Base-by-base conservation (phyloP, 2,113 vertebrate species). In the Riparia riparia region DNA sequence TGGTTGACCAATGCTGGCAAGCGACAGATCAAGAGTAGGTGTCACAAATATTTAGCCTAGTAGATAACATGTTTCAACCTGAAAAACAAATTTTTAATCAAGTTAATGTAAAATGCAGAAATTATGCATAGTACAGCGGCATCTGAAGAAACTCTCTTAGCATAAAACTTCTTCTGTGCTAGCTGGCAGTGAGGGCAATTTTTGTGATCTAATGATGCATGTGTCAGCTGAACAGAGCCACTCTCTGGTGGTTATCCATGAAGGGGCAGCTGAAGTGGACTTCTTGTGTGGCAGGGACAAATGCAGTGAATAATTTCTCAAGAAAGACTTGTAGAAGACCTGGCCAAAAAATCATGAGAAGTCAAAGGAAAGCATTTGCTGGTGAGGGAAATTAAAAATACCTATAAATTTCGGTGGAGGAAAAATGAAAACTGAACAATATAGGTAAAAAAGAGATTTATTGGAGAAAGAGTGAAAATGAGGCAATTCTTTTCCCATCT, bases 361-460 rank as follows among this genome's bases (percentile, higher is more conserved):
- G 37, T 54, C 19, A 63, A 79, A 32, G 13, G 9, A 19, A 79
- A 41, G 19, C 70, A 37, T 16, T 57, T 84, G 21, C 11, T 29
- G 60, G 21, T 0, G 0, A 72, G 16, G 7, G 2, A 61, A 31
- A 66, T 77, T 54, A 11, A 50, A 31, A 71, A 80, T 3, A 34
- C 9, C 7, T 71, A 0, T 54, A 12, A 20, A 56, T 56, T 53
- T 89, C 8, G 2, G 20, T 12, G 12, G 31, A 61, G 7, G 7
- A 86, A 84, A 57, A 61, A 12, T 9, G 8, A 45, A 71, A 76
- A 63, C 5, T 26, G 39, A 76, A 8, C 4, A 7, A 68, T 76
- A 10, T 34, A 32, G 14, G 15, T 47, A 47, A 64, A 79, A 66
- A 70, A 54, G 3, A 66, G 58, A 54, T 49, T 7, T 25, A 11